Conservation (phyloP, 2,888 invertebrate species). For the Diadegma fenestrale region DNA sequence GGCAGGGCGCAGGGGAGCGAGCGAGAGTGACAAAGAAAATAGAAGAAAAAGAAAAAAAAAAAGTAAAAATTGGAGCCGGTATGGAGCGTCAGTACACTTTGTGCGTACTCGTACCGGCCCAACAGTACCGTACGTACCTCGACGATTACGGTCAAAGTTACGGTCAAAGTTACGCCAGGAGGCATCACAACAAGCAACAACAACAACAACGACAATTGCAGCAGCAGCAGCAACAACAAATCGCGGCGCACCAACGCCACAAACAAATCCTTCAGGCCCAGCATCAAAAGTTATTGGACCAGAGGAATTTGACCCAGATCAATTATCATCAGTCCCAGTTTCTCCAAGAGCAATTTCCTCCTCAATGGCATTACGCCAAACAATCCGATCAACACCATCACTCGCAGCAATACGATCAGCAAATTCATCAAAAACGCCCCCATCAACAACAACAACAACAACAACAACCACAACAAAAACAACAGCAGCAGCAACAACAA, state of each 20-base stretch:
- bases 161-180: constrained; percentile 70
- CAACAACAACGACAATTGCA: constrained; percentile 64
- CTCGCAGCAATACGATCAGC: constrained; percentile 60
- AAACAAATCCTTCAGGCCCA: constrained; percentile 57
- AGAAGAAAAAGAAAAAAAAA: constrained; percentile 20
- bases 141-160: constrained; percentile 78
- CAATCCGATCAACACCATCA: constrained; percentile 67
- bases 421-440: constrained; percentile 7
- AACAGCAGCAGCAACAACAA: constrained; percentile 59
- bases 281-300: constrained; percentile 51
- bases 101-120: constrained; percentile 84
- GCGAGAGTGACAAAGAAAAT: constrained; percentile 58
- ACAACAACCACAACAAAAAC: constrained; percentile 25
- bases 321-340: constrained; percentile 70
- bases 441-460: constrained; percentile 39
- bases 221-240: constrained; percentile 60
- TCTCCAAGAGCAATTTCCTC: constrained; percentile 65
- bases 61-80: constrained; percentile 74
- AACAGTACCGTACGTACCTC: constrained; percentile 83
- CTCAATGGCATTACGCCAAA: constrained; percentile 66
- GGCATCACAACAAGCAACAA: constrained; percentile 74
- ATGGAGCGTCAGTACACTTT: constrained; percentile 85
- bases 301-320: constrained; percentile 73
- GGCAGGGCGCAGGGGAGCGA: background rate
- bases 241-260: constrained; percentile 50